phyloP scores from a whole-genome alignment of 2,113 vertebrate genomes.

The Melanostigma gelatinosum region DNA sequence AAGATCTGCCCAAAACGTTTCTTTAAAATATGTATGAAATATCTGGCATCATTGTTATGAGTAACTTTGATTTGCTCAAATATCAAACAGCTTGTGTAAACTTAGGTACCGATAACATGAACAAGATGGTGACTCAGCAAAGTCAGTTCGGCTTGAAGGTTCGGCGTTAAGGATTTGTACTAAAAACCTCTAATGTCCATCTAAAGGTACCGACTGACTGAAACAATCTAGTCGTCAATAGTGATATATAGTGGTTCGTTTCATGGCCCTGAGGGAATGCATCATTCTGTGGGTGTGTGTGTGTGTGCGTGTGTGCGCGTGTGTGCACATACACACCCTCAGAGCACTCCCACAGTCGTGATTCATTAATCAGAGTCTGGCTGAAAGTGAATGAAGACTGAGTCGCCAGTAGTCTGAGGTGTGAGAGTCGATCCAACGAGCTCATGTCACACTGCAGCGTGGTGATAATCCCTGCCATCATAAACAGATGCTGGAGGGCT shows the following conservation, averaged over 20 bases:
- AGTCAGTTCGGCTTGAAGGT: background rate
- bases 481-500: slow-evolving; percentile 77
- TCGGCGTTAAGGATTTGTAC: background rate
- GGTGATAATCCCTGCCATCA: slow-evolving; percentile 79
- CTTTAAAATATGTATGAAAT: background rate
- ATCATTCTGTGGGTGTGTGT: background rate
- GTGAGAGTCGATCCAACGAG: slow-evolving; percentile 68
- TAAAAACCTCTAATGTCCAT: background rate
- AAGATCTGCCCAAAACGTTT: background rate
- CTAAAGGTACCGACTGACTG: background rate
- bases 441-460: slow-evolving; percentile 68
- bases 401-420: slow-evolving; percentile 58
- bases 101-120: background rate
- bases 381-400: slow-evolving; percentile 53
- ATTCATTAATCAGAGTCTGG: slow-evolving; percentile 65
- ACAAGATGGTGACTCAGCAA: too few species aligned
- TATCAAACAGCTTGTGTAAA: background rate
- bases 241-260: slow-evolving; percentile 16
- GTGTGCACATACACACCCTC: slow-evolving; percentile 29
- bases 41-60: background rate
- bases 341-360: slow-evolving; percentile 36
- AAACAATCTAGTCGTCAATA: background rate
- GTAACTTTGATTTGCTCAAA: background rate
- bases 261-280: slow-evolving; percentile 21
- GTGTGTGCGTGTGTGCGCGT: slow-evolving; percentile 4